Evolutionary conservation across 2,113 vertebrate genomes (phyloP).

Genomic region (Xenotilapia caudafasciata): DNA sequence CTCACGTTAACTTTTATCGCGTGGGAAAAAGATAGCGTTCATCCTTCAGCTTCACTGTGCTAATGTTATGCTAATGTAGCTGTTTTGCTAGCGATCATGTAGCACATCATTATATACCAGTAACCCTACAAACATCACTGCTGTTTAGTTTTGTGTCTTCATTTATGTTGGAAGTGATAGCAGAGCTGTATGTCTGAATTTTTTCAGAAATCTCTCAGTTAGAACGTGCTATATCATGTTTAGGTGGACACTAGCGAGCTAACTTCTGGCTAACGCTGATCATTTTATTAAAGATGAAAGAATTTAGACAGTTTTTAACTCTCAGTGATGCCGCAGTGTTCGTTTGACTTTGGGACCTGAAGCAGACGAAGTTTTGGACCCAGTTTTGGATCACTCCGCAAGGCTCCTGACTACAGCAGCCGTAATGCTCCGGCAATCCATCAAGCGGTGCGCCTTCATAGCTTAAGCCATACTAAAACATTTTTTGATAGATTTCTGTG

Average conservation of each 20-base stretch:
- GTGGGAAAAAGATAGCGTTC: accelerated
- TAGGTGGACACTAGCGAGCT: not conserved
- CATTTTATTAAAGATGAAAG: not conserved
- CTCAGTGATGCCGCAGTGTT: not conserved
- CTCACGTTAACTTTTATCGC: accelerated
- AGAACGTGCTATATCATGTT: not conserved
- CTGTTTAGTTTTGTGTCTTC: not conserved
- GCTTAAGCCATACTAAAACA: not conserved
- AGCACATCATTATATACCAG: not conserved
- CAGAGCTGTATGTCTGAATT: not conserved
- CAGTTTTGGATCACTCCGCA: accelerated
- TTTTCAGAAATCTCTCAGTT: not conserved
- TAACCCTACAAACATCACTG: not conserved
- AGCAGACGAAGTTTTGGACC: accelerated
- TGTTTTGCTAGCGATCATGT: not conserved
- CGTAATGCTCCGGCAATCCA: not conserved
- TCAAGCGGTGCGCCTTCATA: not conserved
- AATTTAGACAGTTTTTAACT: not conserved
- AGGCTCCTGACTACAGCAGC: not conserved
- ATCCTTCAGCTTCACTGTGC: not conserved
- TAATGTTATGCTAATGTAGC: not conserved
- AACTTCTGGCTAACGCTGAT: not conserved
- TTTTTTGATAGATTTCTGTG: not conserved
- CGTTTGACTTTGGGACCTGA: not conserved
- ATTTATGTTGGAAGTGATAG: not conserved